Conservation (phyloP, 2,113 vertebrate species). For the Hemiscyllium ocellatum region DNA sequence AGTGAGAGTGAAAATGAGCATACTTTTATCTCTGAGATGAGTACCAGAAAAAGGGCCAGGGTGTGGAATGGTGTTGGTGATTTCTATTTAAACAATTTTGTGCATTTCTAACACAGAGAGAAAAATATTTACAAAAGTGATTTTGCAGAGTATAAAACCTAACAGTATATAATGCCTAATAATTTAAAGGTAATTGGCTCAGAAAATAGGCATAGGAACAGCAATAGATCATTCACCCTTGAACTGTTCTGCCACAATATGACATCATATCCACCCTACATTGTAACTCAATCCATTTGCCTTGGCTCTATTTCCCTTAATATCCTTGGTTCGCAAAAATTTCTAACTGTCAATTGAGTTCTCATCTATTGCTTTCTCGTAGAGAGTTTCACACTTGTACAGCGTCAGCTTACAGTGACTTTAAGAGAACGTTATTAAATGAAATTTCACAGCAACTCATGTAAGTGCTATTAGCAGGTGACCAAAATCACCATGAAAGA, state of each 20-base stretch:
- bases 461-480: not conserved
- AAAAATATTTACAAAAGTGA: not conserved
- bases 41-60: not conserved
- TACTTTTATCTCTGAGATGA: not conserved
- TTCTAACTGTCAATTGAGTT: not conserved
- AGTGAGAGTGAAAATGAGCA: not conserved
- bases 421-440: not conserved
- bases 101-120: not conserved
- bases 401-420: not conserved
- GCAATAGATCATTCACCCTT: not conserved
- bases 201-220: not conserved
- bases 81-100: not conserved
- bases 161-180: not conserved
- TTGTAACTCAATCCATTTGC: not conserved
- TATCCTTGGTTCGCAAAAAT: not conserved
- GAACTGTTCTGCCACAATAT: not conserved
- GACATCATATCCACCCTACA: not conserved
- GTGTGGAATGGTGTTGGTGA: too few relatives aligned
- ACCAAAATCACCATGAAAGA: not conserved
- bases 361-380: not conserved
- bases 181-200: not conserved
- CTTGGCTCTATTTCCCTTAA: not conserved
- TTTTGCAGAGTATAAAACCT: not conserved
- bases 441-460: not conserved
- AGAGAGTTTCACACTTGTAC: not conserved